Evolutionary conservation across 2,113 vertebrate species (phyloP).

Genomic region (Maccullochella peelii): DNA sequence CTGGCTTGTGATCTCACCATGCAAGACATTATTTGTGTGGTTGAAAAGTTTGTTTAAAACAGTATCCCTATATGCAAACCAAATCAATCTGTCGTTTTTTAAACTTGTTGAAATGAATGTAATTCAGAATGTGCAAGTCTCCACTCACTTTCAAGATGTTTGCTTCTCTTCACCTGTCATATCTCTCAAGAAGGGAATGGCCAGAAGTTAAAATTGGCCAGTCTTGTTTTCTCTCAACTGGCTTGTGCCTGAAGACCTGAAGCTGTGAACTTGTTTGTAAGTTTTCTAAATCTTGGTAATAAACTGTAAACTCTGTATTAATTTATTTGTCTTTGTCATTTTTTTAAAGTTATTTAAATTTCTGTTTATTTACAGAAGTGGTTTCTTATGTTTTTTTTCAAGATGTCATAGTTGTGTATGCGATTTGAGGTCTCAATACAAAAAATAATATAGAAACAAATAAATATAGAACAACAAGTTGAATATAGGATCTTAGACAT

Average conservation of each 20-base stretch:
- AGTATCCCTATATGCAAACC: conserved; percentile 74
- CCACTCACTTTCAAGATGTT: conserved; percentile 61
- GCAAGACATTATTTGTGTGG: conserved; percentile 26
- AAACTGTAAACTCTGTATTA: conserved; percentile 81
- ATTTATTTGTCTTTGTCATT: conserved; percentile 10
- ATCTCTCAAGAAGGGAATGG: conserved; percentile 68
- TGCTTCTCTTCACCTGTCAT: conserved; percentile 54
- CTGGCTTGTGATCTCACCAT: conserved; percentile 41
- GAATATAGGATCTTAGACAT: too few relatives aligned
- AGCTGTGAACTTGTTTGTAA: conserved; percentile 89
- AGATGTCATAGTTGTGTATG: neutral
- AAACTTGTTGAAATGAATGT: conserved; percentile 75
- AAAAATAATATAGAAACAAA: too few relatives aligned
- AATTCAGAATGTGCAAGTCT: conserved; percentile 68
- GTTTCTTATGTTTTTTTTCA: neutral
- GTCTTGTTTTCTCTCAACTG: conserved; percentile 76
- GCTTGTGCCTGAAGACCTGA: conserved; percentile 88
- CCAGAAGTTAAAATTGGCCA: conserved; percentile 74
- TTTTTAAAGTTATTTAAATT: too few relatives aligned
- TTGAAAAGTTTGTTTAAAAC: conserved; percentile 46
- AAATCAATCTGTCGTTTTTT: conserved; percentile 55
- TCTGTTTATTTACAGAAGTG: neutral
- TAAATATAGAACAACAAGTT: too few relatives aligned
- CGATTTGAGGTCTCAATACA: neutral
- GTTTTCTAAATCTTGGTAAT: conserved; percentile 87